These are phyloP conservation scores for Epistrophe grossulariae DNA, from an alignment of 2,888 invertebrate genomes.

Conservation along the genomic window DNA sequence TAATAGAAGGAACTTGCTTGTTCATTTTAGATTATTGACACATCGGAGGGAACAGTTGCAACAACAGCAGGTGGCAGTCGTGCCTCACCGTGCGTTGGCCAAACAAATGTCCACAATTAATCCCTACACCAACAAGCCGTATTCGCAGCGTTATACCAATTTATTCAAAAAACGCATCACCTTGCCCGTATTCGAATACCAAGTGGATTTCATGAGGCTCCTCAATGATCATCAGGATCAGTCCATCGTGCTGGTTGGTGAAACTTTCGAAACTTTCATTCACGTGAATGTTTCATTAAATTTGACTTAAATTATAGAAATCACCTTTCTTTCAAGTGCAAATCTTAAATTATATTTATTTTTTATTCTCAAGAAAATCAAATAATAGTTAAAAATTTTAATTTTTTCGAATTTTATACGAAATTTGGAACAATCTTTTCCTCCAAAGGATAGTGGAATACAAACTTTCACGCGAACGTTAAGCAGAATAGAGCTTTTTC, in stretches of 20 bases:
- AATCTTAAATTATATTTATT: too few species aligned
- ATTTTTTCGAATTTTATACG: too few species aligned
- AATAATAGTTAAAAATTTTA: too few species aligned
- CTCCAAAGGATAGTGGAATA: too few species aligned
- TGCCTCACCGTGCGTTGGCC: slow-evolving; percentile 82
- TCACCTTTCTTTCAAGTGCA: too few species aligned
- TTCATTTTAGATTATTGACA: slow-evolving; percentile 9
- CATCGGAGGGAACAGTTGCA: slow-evolving; percentile 18
- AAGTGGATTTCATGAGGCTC: slow-evolving; percentile 96
- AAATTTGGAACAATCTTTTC: too few species aligned
- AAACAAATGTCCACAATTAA: slow-evolving; percentile 87
- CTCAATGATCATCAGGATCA: slow-evolving; percentile 97
- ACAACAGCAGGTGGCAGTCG: slow-evolving; percentile 76
- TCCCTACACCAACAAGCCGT: slow-evolving; percentile 92
- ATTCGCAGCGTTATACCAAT: slow-evolving; percentile 94
- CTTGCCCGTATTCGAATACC: slow-evolving; percentile 99
- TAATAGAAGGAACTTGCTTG: not conserved
- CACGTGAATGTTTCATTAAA: too few species aligned
- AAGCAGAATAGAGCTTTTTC: too few species aligned
- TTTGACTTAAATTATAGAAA: too few species aligned
- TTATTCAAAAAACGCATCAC: slow-evolving; percentile 94
- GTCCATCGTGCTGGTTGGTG: slow-evolving; percentile 98
- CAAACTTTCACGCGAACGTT: too few species aligned
- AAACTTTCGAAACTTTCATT: too few species aligned
- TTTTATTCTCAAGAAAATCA: too few species aligned